Conservation (phyloP, 2,888 invertebrate genomes). For the Leptothorax acervorum region DNA sequence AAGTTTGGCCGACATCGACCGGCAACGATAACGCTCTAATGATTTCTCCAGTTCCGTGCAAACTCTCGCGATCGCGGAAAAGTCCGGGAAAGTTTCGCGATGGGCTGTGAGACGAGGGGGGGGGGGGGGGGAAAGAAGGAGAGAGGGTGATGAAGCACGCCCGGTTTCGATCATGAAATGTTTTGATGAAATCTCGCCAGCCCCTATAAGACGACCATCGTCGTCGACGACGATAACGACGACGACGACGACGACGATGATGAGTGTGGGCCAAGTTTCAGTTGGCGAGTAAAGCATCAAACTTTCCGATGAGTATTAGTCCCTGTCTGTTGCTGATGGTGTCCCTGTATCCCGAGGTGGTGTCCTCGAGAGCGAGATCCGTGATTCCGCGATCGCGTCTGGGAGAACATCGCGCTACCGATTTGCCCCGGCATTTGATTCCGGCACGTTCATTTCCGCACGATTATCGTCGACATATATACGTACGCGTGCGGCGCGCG, state of each 20-base stretch:
- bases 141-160: neutral
- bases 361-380: conserved; percentile 3
- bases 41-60: conserved; percentile 13
- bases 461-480: neutral
- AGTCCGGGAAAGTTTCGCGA: conserved; percentile 8
- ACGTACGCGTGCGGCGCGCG: neutral
- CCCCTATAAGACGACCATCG: neutral
- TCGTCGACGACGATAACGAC: neutral
- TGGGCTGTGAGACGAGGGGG: neutral
- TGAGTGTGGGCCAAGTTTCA: conserved; percentile 13
- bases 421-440: conserved; percentile 17
- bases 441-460: conserved; percentile 24
- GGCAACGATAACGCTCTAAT: conserved; percentile 33
- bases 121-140: neutral
- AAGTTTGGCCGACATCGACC: conserved; percentile 8
- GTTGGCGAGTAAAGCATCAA: conserved; percentile 30
- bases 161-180: conserved; percentile 18
- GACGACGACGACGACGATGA: conserved; percentile 4
- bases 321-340: conserved; percentile 11
- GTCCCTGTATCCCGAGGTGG: neutral
- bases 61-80: conserved; percentile 3
- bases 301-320: conserved; percentile 43
- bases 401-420: conserved; percentile 28
- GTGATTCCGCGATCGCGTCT: conserved; percentile 11
- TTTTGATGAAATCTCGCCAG: conserved; percentile 24